These are phyloP conservation scores for Brachyistius frenatus DNA, from an alignment of 2,113 vertebrate species.

Conservation along the genomic window DNA sequence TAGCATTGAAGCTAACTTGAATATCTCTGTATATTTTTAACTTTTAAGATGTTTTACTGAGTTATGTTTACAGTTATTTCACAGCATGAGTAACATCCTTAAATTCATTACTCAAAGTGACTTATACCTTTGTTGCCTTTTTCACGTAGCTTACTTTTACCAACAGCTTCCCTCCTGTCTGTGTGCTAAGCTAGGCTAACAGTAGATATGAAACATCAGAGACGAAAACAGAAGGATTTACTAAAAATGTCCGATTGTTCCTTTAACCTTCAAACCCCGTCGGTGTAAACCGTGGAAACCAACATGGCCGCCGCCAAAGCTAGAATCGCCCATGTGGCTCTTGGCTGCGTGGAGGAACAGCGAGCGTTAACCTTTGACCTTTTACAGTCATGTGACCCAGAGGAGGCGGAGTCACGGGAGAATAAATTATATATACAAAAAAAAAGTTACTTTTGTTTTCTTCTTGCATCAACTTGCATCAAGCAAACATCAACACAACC, in stretches of 20 bases:
- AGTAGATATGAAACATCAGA: too few relatives aligned
- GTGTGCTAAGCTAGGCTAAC: neutral
- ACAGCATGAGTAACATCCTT: too few relatives aligned
- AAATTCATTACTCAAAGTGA: too few relatives aligned
- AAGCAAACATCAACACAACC: slow-evolving; percentile 79
- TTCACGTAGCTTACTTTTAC: too few relatives aligned
- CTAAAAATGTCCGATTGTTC: slow-evolving; percentile 15
- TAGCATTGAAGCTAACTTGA: neutral
- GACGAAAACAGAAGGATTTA: neutral
- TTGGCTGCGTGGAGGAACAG: slow-evolving; percentile 34
- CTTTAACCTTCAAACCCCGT: slow-evolving; percentile 39
- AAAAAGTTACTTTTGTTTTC: slow-evolving; percentile 74
- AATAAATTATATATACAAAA: slow-evolving; percentile 88
- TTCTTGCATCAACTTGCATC: slow-evolving; percentile 72
- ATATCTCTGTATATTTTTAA: too few relatives aligned
- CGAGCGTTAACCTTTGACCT: slow-evolving; percentile 46
- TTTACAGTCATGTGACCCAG: slow-evolving; percentile 70
- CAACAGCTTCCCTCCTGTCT: slow-evolving; percentile 4
- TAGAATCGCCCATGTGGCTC: slow-evolving; percentile 20
- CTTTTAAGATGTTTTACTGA: too few relatives aligned
- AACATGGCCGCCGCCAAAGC: slow-evolving; percentile 19
- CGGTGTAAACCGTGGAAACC: slow-evolving; percentile 1
- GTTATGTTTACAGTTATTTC: too few relatives aligned
- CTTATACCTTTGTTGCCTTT: too few relatives aligned
- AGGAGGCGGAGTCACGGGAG: slow-evolving; percentile 22